Conservation (phyloP, 2,888 invertebrate species). For the Helobdella robusta region DNA sequence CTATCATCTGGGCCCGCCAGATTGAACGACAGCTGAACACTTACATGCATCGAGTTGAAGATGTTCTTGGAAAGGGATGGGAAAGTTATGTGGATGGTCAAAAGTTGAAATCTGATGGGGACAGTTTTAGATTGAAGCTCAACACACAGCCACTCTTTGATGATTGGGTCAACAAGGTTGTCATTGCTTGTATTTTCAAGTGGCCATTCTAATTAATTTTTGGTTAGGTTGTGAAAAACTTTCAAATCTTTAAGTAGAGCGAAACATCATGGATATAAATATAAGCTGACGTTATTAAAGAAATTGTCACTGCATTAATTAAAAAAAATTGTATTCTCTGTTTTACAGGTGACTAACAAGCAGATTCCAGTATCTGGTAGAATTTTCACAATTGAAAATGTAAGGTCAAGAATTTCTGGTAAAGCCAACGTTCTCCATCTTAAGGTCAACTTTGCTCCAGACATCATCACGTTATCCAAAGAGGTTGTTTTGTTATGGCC, state of each 20-base stretch:
- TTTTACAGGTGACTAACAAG: conserved; percentile 67
- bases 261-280: too few species aligned
- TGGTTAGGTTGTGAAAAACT: background rate
- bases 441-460: conserved; percentile 83
- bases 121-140: conserved; percentile 88
- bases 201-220: too few species aligned
- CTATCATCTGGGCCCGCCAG: conserved; percentile 94
- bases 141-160: conserved; percentile 85
- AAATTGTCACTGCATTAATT: too few species aligned
- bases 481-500: conserved; percentile 58
- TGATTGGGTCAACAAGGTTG: conserved; percentile 73
- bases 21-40: conserved; percentile 93
- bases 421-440: conserved; percentile 65
- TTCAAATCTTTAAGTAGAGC: too few species aligned
- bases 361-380: conserved; percentile 86
- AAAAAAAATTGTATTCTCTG: too few species aligned
- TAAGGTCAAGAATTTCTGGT: conserved; percentile 40
- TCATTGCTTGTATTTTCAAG: conserved; percentile 41
- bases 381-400: conserved; percentile 78
- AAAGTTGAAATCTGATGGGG: conserved; percentile 85
- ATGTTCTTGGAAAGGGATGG: conserved; percentile 97
- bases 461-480: conserved; percentile 94
- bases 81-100: conserved; percentile 98
- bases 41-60: conserved; percentile 90
- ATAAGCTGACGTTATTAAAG: background rate